Conservation (phyloP, 2,888 invertebrate species). For the Cotesia congregata region DNA sequence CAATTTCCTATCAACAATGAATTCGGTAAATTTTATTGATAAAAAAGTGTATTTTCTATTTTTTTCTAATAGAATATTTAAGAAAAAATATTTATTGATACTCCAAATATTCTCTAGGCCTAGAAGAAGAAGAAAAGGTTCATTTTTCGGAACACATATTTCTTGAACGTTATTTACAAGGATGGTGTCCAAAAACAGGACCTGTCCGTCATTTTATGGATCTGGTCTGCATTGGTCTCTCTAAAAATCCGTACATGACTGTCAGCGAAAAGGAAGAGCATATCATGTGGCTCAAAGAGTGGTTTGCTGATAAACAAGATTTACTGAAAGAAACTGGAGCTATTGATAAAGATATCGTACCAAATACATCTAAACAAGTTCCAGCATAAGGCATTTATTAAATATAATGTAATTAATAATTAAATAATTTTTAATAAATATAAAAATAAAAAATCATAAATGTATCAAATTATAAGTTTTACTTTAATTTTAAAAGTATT, state of each 20-base stretch:
- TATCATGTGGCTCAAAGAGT: conserved; percentile 92
- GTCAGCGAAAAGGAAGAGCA: conserved; percentile 90
- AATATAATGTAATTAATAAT: background rate
- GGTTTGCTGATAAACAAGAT: conserved; percentile 85
- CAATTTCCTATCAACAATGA: conserved; percentile 98
- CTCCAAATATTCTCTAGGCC: conserved; percentile 69
- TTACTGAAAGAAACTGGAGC: conserved; percentile 79
- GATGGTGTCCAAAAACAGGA: conserved; percentile 91
- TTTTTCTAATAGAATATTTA: background rate
- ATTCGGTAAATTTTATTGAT: conserved; percentile 76
- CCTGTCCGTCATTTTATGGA: conserved; percentile 98
- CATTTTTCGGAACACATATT: conserved; percentile 97
- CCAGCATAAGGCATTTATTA: conserved; percentile 8
- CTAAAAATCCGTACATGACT: conserved; percentile 93
- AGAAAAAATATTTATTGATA: background rate
- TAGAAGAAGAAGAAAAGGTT: conserved; percentile 77
- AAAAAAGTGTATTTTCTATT: conserved; percentile 25
- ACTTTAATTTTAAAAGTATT: no score
- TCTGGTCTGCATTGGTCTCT: conserved; percentile 91
- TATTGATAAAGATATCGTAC: conserved; percentile 59
- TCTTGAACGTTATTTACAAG: conserved; percentile 86
- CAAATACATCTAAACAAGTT: conserved; percentile 39
- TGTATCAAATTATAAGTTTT: background rate
- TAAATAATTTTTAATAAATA: background rate
- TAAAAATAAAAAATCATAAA: background rate